Evolutionary conservation across 2,888 invertebrate species (phyloP).

Genomic region (Drosophila affinis): DNA sequence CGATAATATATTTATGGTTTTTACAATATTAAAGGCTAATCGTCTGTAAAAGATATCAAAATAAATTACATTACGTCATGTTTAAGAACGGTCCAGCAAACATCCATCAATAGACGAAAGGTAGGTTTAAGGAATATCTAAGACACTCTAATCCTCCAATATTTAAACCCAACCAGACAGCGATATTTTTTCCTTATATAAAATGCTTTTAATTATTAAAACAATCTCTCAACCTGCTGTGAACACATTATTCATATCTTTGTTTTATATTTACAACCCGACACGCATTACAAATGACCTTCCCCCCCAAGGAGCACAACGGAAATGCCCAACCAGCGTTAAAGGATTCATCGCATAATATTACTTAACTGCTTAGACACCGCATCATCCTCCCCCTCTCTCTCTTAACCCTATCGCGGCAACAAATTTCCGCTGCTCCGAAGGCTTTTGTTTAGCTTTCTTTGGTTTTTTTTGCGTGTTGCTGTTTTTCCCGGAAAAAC

Average conservation of each 20-base stretch:
- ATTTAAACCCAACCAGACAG: background rate
- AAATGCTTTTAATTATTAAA: slow-evolving; percentile 8
- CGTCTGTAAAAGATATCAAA: too few relatives aligned
- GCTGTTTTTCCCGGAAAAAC: slow-evolving; percentile 23
- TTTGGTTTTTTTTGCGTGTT: slow-evolving; percentile 19
- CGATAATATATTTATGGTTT: background rate
- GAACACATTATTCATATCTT: slow-evolving; percentile 17
- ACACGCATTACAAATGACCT: slow-evolving; percentile 9
- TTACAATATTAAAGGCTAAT: too few relatives aligned
- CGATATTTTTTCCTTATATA: background rate
- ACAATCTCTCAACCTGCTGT: slow-evolving; percentile 29
- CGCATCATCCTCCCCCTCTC: background rate
- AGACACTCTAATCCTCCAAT: background rate
- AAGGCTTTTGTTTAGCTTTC: slow-evolving; percentile 14
- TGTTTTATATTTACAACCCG: slow-evolving; percentile 4
- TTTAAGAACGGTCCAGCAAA: too few relatives aligned
- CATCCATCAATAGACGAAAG: background rate
- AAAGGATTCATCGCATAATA: slow-evolving; percentile 32
- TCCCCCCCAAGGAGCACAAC: slow-evolving; percentile 8
- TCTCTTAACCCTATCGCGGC: background rate
- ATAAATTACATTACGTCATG: too few relatives aligned
- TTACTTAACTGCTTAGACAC: slow-evolving; percentile 6
- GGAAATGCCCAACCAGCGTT: slow-evolving; percentile 32
- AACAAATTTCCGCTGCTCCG: slow-evolving; percentile 38
- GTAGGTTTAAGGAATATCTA: too few relatives aligned